Conservation (phyloP, 2,888 invertebrate species). For the Pegoplata infirma region DNA sequence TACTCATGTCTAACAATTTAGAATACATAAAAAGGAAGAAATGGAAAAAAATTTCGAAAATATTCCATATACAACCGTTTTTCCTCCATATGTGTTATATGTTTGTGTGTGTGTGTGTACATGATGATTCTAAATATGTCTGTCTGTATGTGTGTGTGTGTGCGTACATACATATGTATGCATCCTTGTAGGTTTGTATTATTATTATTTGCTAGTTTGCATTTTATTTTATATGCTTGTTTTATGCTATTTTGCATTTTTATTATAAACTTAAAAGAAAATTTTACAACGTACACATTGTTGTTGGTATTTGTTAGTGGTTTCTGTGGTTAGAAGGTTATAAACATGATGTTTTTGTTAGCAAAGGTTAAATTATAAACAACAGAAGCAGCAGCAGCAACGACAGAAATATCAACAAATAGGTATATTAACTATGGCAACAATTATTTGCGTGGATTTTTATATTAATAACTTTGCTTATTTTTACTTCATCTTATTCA, state of each 20-base stretch:
- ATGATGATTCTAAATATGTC: no score
- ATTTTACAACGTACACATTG: constrained; percentile 32
- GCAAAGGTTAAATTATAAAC: constrained; percentile 55
- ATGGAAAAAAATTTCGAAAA: constrained; percentile 30
- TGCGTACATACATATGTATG: not conserved
- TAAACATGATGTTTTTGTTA: constrained; percentile 55
- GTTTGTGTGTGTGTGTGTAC: not conserved
- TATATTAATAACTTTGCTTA: no score
- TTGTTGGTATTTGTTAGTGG: constrained; percentile 47
- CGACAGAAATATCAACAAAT: not conserved
- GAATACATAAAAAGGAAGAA: constrained; percentile 10
- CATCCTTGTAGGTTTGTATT: constrained; percentile 31
- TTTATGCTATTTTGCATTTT: constrained; percentile 60
- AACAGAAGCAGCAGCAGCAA: constrained; percentile 15
- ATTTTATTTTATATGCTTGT: constrained; percentile 56
- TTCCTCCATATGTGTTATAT: not conserved
- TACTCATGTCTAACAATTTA: constrained; percentile 38
- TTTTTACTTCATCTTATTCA: no score
- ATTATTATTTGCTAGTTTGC: constrained; percentile 57
- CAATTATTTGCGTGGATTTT: no score
- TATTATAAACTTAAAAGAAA: constrained; percentile 60
- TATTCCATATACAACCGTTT: not conserved
- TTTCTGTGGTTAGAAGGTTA: constrained; percentile 56
- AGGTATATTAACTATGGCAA: not conserved
- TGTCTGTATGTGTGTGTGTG: not conserved